Evolutionary conservation across 2,888 invertebrate genomes (phyloP), one percentile per base, ranked within the genome.

Genomic region (Polietes domitor): DNA sequence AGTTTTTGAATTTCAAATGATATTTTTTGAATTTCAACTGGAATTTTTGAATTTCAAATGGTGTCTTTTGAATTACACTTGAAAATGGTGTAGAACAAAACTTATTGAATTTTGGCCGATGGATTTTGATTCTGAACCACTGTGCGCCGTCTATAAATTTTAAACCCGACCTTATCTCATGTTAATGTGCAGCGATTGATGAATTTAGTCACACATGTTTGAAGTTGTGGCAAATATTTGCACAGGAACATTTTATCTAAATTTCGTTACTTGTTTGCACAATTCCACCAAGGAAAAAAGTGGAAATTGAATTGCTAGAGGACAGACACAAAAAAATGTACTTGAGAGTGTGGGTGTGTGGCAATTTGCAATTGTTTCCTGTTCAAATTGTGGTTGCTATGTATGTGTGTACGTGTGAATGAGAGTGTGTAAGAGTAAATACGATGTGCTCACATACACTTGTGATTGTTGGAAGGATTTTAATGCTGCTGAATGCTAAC

Each of bases 221-320:
- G 15, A 61, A 61, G n/a, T 61, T 28, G 26, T 17, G 26, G 41
- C 41, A 76, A 72, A 84, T 84, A 78, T 81, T 84, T 78, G 53
- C 76, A 68, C 50, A 78, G 55, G 58, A 53, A 78, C 76, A 63
- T 76, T 84, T 81, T 76, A 79, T 78, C 84, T 84, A 84, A 84
- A 84, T 78, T 78, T 70, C 79, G 78, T 76, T 75, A 73, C 65
- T 79, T 84, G 68, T 84, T 84, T 84, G 73, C 75, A 84, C 76
- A 84, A 68, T 76, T 78, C 50, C 78, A 78, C 80, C 75, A 78
- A 77, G 80, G 74, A 72, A 73, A 78, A 68, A 41, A 41, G 58
- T 70, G 80, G 55, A 81, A 81, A 81, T 79, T 79, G 61, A 84
- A 84, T 84, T 84, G 41, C 73, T 79, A 78, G 72, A 71, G 74